These are phyloP conservation scores for Coreius guichenoti DNA, from an alignment of 2,797 vertebrate genomes.

Conservation along the genomic window DNA sequence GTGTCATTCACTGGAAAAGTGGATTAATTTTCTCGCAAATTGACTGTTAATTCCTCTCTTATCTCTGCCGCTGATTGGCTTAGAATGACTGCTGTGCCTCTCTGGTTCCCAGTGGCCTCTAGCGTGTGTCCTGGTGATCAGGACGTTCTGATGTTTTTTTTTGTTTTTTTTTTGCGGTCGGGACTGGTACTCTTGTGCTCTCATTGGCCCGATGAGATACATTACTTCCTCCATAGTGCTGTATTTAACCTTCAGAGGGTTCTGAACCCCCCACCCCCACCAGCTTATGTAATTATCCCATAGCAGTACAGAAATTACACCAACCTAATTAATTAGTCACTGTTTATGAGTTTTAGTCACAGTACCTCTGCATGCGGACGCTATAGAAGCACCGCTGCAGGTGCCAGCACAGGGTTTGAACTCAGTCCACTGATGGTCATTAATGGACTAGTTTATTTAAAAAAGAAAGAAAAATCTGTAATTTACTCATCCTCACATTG, in stretches of 20 bases:
- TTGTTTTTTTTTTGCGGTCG: background rate
- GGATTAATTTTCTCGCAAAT: slow-evolving; percentile 81
- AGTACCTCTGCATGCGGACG: background rate
- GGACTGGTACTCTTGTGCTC: background rate
- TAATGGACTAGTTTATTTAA: background rate
- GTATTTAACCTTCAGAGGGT: slow-evolving; percentile 47
- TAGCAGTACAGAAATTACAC: slow-evolving; percentile 24
- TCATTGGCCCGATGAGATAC: background rate
- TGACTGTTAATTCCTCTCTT: slow-evolving; percentile 79
- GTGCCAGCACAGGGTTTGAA: background rate
- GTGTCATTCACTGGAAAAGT: slow-evolving; percentile 74
- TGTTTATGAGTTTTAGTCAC: slow-evolving; percentile 38
- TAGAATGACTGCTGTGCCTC: slow-evolving; percentile 63
- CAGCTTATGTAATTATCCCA: slow-evolving; percentile 15
- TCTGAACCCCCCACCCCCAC: background rate
- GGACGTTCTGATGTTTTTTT: background rate
- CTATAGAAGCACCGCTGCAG: background rate
- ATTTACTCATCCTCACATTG: background rate
- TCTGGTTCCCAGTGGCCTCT: slow-evolving; percentile 27
- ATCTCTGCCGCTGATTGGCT: slow-evolving; percentile 75
- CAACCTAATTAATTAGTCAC: slow-evolving; percentile 36
- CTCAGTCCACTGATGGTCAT: background rate
- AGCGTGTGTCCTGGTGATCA: slow-evolving; percentile 24
- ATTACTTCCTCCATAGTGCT: background rate
- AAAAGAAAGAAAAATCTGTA: background rate